Percentiles rank a stretch among this genome's conserved stretches.
Conservation (phyloP, 2,888 invertebrate species). For the Trissolcus japonicus region DNA sequence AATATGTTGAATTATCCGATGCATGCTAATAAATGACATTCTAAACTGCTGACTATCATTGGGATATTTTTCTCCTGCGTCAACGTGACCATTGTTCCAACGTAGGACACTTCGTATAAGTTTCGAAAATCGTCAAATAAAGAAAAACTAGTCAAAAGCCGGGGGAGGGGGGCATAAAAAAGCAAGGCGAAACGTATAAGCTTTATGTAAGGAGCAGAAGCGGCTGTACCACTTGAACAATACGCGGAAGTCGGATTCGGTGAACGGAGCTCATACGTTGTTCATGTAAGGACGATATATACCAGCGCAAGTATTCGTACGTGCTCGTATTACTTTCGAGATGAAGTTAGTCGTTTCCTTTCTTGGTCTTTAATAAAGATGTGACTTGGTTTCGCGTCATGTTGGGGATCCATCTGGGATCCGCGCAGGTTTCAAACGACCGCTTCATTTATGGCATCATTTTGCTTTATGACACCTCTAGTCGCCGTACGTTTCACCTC, state of each 20-base stretch:
- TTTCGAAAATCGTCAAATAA: conserved; percentile 19
- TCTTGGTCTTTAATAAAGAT: conserved; percentile 66
- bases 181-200: conserved; percentile 29
- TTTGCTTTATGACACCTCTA: conserved; percentile 64
- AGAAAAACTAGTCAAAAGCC: conserved; percentile 9
- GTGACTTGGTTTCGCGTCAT: conserved; percentile 64
- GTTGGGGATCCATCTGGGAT: conserved; percentile 54
- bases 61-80: conserved; percentile 22
- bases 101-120: conserved; percentile 22
- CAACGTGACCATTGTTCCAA: conserved; percentile 35
- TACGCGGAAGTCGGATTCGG: conserved; percentile 60
- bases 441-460: conserved; percentile 64
- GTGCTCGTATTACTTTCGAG: conserved; percentile 57
- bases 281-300: conserved; percentile 51
- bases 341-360: conserved; percentile 57
- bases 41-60: conserved; percentile 23
- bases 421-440: conserved; percentile 60
- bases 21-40: conserved; percentile 38
- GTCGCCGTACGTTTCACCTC: conserved; percentile 51
- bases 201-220: conserved; percentile 49
- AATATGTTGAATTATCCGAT: conserved; percentile 37
- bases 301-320: conserved; percentile 55
- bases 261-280: conserved; percentile 57
- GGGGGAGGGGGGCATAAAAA: conserved; percentile 20
- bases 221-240: conserved; percentile 56